Base-by-base conservation (phyloP, 2,113 vertebrate species). In the Ardeotis arabs region DNA sequence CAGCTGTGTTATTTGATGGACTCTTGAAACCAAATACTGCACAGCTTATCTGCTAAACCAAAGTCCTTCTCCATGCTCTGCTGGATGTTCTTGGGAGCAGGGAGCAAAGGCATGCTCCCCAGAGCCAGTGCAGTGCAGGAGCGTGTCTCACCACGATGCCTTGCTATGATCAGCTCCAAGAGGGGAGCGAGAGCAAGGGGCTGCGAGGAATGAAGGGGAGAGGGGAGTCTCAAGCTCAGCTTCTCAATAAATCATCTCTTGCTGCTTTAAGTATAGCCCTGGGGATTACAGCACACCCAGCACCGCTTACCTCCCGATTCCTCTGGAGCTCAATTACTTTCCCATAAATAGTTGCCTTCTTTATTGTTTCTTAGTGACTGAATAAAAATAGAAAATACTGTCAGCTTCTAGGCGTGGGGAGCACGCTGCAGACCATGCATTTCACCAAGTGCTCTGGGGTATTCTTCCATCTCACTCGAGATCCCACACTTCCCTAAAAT, bases 21-120 rank as follows among this genome's bases (percentile, higher is more conserved):
- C 94, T 93, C 89, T 35, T 87, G 95, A 89, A 81, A 95, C 64
- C 84, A 97, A 84, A 87, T 37, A 84, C n/a, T 47, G 83, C 37
- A 5, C 44, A 39, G 56, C 52, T 91, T 94, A 90, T 89, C 89
- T 91, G 67, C 56, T 45, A 75, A 87, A 76, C 8, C 56, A 79
- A 93, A 95, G 88, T 95, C 76, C 37, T 67, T 63, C 29, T n/a
- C 23, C 21, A 39, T 37, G 72, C 59, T 63, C 58, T 84, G 56
- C n/a, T 67, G 72, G 63, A 29, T 84, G 81, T 8, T 53, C 68
- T 39, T 66, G 70, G 64, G 53, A 77, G 59, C 29, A 66, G 58
- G 45, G 55, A 68, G 12, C 21, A 27, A 19, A 35, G 37, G 5
- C 20, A 33, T 41, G 69, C 7, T 76, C 69, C n/a, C 52, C n/a